Base-by-base conservation (phyloP, 2,113 vertebrate genomes). In the Corythornis cristatus region DNA sequence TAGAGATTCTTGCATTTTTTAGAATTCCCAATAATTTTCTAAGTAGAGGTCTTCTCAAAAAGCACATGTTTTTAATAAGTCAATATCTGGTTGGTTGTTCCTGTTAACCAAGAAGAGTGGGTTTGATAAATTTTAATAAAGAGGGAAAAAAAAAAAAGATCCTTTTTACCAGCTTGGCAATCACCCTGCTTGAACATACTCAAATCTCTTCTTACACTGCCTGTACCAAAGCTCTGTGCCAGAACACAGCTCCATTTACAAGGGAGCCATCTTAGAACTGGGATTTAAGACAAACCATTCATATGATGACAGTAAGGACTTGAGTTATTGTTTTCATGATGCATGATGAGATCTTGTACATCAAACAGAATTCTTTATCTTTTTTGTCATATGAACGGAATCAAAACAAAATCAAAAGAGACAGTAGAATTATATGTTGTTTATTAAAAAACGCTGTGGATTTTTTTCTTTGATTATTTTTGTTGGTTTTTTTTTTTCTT, bases 381-480 rank as follows among this genome's bases (percentile, higher is more conserved):
- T 31, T 89, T 87, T 85, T 72, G 43, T 81, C 73, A 80, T 11
- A 3, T 50, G 57, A 84, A 62, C 46, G 61, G 91, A 92, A 93
- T 79, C 26, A 90, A 95, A 91, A 40, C 45, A 60, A 86, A 86
- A 88, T 50, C 57, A 28, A 61, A 88, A 94, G 50, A 86, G 70
- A 78, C 33, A 86, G 45, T 50, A 9, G 50, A 50, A 68, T 84
- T 94, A 92, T 58, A 26, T 43, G 40, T 46, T 92, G 12, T 78
- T 1, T 87, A 56, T 85, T 90, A 86, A 93, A 74, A 43, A n/a
- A 84, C 86, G 8, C 10, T 31, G 26, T 21, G 45, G 6, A 6
- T 23, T 80, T 91, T 91, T 83, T 76, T 7, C 18, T 45, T 45
- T 54, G 21, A 6, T 45, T 51, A 13, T 42, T 56, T 85, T 84